phyloP scores from a whole-genome alignment of 2,888 invertebrate species.

The Acrobeloides nanus region DNA sequence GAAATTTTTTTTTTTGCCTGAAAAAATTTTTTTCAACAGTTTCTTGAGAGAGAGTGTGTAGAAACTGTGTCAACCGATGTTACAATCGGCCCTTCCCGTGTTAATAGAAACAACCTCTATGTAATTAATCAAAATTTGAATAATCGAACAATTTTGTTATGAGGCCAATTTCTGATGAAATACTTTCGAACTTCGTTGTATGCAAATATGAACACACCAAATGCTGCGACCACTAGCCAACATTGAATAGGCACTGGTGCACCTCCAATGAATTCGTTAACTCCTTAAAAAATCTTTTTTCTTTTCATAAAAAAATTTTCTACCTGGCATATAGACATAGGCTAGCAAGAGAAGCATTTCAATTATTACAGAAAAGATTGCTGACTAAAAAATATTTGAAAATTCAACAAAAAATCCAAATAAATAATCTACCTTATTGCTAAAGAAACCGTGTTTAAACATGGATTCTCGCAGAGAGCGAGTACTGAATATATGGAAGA shows the following conservation, averaged over 20 bases:
- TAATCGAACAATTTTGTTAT: conserved; percentile 15
- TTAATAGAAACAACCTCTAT: too few species aligned
- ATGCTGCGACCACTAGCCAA: conserved; percentile 25
- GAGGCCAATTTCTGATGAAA: conserved; percentile 24
- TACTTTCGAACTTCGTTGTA: conserved; percentile 30
- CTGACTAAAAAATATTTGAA: conserved; percentile 2
- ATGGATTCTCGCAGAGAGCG: conserved; percentile 22
- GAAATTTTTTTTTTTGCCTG: too few species aligned
- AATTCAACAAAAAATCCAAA: not conserved
- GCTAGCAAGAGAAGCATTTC: conserved; percentile 18
- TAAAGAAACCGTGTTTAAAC: conserved; percentile 26
- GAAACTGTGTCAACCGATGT: too few species aligned
- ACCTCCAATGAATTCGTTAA: conserved; percentile 27
- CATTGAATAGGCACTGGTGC: conserved; percentile 25
- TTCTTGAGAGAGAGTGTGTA: too few species aligned
- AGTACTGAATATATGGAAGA: conserved; percentile 23
- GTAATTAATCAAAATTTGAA: conserved; percentile 5
- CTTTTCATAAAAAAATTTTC: not conserved
- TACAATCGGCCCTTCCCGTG: too few species aligned
- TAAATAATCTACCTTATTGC: conserved; percentile 13
- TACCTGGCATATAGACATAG: conserved; percentile 24
- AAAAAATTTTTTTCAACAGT: too few species aligned
- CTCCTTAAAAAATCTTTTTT: not conserved
- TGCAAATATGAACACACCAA: conserved; percentile 26
- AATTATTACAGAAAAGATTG: conserved; percentile 13